Evolutionary conservation across 2,888 invertebrate genomes (phyloP).

Genomic region (Copidosoma aretas): DNA sequence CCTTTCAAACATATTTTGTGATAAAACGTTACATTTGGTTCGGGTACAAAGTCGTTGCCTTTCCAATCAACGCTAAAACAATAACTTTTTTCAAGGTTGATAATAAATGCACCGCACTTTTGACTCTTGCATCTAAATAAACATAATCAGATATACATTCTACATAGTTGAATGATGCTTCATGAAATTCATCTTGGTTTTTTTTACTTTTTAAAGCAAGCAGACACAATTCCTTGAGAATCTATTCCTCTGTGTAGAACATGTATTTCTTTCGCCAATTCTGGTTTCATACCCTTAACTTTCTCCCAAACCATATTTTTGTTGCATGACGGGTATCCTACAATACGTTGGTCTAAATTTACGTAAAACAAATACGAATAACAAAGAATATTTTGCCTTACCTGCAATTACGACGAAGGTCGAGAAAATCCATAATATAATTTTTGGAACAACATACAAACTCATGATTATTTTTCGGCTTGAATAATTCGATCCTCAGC

Average conservation of each 20-base stretch:
- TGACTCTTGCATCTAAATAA: constrained; percentile 48
- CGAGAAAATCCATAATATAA: neutral
- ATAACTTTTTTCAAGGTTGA: constrained; percentile 52
- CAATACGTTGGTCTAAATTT: constrained; percentile 15
- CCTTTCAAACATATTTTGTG: constrained; percentile 71
- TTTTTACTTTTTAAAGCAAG: constrained; percentile 54
- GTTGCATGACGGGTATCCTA: constrained; percentile 48
- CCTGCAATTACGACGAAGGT: neutral
- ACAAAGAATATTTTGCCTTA: too few species aligned
- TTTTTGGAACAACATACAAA: neutral
- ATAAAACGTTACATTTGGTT: constrained; percentile 71
- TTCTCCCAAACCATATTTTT: constrained; percentile 54
- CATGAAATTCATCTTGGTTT: neutral
- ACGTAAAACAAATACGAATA: too few species aligned
- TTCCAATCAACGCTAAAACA: constrained; percentile 51
- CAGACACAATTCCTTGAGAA: constrained; percentile 54
- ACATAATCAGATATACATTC: neutral
- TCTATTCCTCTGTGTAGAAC: constrained; percentile 49
- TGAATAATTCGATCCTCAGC: neutral
- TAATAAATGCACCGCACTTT: constrained; percentile 55
- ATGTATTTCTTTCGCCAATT: constrained; percentile 43
- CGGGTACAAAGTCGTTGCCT: constrained; percentile 59
- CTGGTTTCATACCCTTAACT: constrained; percentile 54
- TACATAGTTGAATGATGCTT: too few species aligned
- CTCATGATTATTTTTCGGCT: neutral